Conservation (phyloP, 2,888 invertebrate genomes). For the Diloba caeruleocephala region DNA sequence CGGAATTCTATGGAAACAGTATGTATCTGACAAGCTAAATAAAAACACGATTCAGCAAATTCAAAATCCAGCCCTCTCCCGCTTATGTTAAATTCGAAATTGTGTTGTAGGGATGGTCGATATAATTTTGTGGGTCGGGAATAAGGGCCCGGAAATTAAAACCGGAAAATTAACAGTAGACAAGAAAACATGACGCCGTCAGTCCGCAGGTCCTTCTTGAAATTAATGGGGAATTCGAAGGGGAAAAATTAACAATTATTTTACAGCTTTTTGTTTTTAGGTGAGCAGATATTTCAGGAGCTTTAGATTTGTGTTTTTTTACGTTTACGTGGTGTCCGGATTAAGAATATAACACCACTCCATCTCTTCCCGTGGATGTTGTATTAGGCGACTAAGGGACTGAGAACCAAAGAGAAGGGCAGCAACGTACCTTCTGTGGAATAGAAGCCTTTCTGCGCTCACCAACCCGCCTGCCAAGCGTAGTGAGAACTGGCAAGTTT, state of each 20-base stretch:
- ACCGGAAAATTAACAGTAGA: conserved; percentile 54
- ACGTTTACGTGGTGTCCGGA: no score
- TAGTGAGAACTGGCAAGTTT: no score
- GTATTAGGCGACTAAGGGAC: no score
- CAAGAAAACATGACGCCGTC: conserved; percentile 39
- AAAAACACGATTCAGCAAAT: background rate
- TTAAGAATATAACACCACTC: no score
- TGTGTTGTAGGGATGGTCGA: background rate
- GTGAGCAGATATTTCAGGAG: background rate
- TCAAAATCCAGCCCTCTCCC: conserved; percentile 1
- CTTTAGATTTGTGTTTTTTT: background rate
- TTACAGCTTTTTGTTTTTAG: background rate
- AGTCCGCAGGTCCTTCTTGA: conserved; percentile 8
- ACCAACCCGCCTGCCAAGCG: no score
- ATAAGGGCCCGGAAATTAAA: conserved; percentile 56
- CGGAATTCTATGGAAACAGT: conserved; percentile 23
- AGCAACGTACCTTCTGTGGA: no score
- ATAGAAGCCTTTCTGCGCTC: no score
- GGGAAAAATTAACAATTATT: conserved; percentile 21
- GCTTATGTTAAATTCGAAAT: conserved; percentile 5
- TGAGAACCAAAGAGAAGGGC: no score
- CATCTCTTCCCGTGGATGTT: no score
- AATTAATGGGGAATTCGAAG: conserved; percentile 22
- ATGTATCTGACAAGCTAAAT: conserved; percentile 14
- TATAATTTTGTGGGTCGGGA: conserved; percentile 14